These are phyloP conservation scores for Notothenia rossii DNA, from an alignment of 2,113 vertebrate genomes.

Conservation along the genomic window DNA sequence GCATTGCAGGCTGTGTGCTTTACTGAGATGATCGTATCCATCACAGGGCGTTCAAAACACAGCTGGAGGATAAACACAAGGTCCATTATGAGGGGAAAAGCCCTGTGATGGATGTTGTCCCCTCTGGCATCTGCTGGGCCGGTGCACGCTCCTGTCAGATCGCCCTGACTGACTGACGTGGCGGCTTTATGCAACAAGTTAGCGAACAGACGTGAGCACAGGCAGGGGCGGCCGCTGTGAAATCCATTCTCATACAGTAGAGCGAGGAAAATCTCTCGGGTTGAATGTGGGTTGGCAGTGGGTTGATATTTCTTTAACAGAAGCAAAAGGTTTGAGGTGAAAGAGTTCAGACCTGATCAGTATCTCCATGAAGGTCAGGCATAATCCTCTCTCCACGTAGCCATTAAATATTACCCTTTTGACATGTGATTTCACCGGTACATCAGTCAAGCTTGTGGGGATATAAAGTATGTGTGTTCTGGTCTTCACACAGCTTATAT, in stretches of 20 bases:
- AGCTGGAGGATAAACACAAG: slow-evolving; percentile 43
- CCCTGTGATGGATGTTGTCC: slow-evolving; percentile 32
- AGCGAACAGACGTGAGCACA: slow-evolving; percentile 46
- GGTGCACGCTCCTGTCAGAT: background rate
- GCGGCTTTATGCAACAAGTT: slow-evolving; percentile 43
- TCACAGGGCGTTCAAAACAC: slow-evolving; percentile 20
- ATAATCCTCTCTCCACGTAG: slow-evolving; percentile 3
- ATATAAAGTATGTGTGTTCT: slow-evolving; percentile 6
- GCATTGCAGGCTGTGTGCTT: slow-evolving; percentile 30
- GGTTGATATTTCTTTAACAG: slow-evolving; percentile 62
- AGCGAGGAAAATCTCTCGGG: slow-evolving; percentile 40
- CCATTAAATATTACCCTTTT: background rate
- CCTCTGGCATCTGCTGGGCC: background rate
- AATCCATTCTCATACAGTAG: slow-evolving; percentile 30
- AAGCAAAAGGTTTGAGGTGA: slow-evolving; percentile 19
- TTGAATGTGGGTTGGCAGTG: slow-evolving; percentile 49
- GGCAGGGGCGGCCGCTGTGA: slow-evolving; percentile 46
- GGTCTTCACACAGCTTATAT: slow-evolving; percentile 36
- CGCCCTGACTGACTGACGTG: slow-evolving; percentile 31
- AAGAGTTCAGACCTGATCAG: slow-evolving; percentile 10
- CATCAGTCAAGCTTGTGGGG: slow-evolving; percentile 34
- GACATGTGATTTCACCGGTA: slow-evolving; percentile 15
- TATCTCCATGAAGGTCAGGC: slow-evolving; percentile 7
- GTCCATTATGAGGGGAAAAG: slow-evolving; percentile 23
- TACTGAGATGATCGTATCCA: slow-evolving; percentile 30